A percentile compares a stretch with the other conserved stretches of the same genome.
phyloP scores from a whole-genome alignment of 2,797 vertebrate species.

The Pangasius krempfi region DNA sequence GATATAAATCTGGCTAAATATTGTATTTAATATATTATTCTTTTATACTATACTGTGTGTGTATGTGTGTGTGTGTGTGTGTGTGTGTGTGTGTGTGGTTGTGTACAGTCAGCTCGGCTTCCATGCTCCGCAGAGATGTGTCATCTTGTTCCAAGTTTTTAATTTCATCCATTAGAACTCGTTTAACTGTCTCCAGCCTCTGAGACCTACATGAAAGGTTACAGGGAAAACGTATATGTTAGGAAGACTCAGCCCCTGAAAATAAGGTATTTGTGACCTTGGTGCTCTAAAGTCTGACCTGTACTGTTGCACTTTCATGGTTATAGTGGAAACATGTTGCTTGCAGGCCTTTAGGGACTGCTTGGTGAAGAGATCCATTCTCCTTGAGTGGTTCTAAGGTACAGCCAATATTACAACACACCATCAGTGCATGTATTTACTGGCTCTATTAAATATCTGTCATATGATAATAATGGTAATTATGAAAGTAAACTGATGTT shows the following conservation, averaged over 20 bases:
- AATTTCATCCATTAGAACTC: slow-evolving; percentile 80
- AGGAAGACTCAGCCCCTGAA: not conserved
- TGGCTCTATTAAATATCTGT: not conserved
- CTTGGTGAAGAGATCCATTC: slow-evolving; percentile 83
- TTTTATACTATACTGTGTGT: not conserved
- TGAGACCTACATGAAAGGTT: slow-evolving; percentile 70
- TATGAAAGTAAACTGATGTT: not conserved
- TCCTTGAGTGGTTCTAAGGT: slow-evolving; percentile 76
- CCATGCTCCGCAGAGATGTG: slow-evolving; percentile 80
- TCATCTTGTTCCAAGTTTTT: slow-evolving; percentile 84
- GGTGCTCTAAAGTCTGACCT: slow-evolving; percentile 41
- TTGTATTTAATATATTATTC: not conserved
- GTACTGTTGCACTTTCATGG: slow-evolving; percentile 68
- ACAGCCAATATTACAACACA: slow-evolving; percentile 12
- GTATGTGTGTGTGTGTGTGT: not conserved
- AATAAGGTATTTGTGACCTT: slow-evolving; percentile 1
- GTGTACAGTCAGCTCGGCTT: slow-evolving; percentile 86
- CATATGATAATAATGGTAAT: not conserved
- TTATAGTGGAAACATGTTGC: slow-evolving; percentile 79
- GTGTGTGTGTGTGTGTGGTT: not conserved
- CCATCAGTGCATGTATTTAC: not conserved
- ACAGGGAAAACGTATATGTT: slow-evolving; percentile 8
- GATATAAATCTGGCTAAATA: not conserved
- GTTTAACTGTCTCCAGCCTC: slow-evolving; percentile 78
- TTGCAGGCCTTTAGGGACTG: slow-evolving; percentile 80